Conservation (phyloP, 2,797 vertebrate species). For the Acanthornis magna region DNA sequence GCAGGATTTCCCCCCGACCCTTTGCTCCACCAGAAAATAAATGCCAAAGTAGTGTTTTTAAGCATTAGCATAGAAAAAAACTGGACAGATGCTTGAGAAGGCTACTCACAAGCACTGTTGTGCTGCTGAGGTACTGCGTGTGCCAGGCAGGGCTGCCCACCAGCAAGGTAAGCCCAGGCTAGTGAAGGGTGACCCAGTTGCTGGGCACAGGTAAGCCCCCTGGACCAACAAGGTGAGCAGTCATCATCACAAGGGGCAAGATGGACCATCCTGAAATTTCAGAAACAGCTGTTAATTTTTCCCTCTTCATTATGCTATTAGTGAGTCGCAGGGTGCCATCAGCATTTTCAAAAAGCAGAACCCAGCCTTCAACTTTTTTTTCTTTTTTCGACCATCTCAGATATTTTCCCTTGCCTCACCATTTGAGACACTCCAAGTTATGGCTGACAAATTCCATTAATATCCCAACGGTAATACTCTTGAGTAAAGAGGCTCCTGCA, state of each 20-base stretch:
- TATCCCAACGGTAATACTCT: not conserved
- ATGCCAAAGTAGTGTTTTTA: not conserved
- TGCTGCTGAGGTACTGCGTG: not conserved
- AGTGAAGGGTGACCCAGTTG: not conserved
- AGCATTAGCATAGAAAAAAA: not conserved
- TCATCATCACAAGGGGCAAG: not conserved
- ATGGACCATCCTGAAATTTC: not conserved
- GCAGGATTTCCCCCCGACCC: slow-evolving; percentile 5
- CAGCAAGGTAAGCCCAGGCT: not conserved
- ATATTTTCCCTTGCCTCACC: not conserved
- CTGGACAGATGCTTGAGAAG: not conserved
- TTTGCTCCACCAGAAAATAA: slow-evolving; percentile 13
- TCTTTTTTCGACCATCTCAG: not conserved
- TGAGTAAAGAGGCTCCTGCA: not conserved
- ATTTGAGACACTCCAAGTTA: not conserved
- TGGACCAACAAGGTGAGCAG: not conserved
- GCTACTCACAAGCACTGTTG: rapidly evolving
- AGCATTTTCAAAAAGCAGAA: not conserved
- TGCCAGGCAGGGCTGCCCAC: not conserved
- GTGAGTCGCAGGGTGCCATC: not conserved
- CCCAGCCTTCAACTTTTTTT: not conserved
- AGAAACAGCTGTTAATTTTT: not conserved
- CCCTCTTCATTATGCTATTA: rapidly evolving
- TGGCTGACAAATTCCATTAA: not conserved
- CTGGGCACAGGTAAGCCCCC: not conserved